Conservation (phyloP, 2,113 vertebrate genomes). For the Rhadina sibilatrix region DNA sequence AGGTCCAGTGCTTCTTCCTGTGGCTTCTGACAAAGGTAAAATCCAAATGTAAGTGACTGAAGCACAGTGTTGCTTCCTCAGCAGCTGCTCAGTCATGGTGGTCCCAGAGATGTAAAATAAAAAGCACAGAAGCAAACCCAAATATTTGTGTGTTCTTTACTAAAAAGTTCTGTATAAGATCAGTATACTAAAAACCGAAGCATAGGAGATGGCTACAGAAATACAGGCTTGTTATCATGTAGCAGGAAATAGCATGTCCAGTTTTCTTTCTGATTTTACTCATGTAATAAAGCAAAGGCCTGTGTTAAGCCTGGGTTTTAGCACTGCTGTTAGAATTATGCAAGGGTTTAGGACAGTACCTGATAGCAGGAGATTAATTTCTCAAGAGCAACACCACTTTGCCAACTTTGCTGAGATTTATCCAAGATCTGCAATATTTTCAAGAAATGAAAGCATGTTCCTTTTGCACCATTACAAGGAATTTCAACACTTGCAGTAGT, state of each 20-base stretch:
- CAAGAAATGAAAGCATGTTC: not conserved
- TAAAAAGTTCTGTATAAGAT: slow-evolving; percentile 35
- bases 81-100: not conserved
- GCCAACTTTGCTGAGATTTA: not conserved
- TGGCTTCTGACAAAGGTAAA: not conserved
- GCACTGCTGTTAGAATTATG: not conserved
- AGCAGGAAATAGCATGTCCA: not conserved
- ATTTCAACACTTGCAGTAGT: not conserved
- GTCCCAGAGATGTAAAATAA: not conserved
- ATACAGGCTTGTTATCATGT: not conserved
- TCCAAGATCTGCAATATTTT: not conserved
- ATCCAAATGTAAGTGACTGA: not conserved
- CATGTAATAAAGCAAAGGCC: not conserved
- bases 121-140: not conserved
- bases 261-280: not conserved
- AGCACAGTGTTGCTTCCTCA: not conserved
- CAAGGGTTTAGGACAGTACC: not conserved
- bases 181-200: not conserved
- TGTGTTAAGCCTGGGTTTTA: not conserved
- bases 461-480: not conserved
- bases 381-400: not conserved
- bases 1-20: not conserved
- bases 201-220: not conserved
- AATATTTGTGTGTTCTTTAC: slow-evolving; percentile 4
- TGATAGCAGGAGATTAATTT: not conserved